Evolutionary conservation across 2,113 vertebrate species (phyloP), one percentile per base, ranked within the genome.

Genomic region (Lasiurus cinereus): DNA sequence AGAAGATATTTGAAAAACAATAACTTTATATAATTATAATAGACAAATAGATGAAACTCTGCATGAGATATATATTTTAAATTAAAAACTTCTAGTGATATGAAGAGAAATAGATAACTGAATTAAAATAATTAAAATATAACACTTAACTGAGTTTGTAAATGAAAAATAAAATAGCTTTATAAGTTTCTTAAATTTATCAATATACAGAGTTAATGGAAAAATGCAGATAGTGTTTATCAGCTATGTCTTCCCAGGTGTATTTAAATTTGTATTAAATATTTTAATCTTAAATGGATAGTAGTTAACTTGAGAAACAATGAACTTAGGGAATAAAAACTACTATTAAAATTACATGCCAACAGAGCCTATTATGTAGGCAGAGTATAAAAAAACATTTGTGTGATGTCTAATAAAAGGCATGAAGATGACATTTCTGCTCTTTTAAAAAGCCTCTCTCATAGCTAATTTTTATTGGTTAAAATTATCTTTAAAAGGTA

Each of bases 201-300:
- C 54, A 95, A 52, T n/a, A 52, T 62, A 36, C 4, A 80, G 76
- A 93, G 16, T 79, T 82, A 88, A 52, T 77, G n/a, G 24, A 64
- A 21, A 92, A 93, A 86, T 24, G 4, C 10, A 83, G 18, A 33
- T 73, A 7, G n/a, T 9, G 33, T 50, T 84, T 85, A 82, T 90
- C 6, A 80, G 19, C 9, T 84, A 54, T 59, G 11, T 46, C 59
- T 89, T 77, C 69, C 54, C 39, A 74, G 8, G 22, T 83, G 16
- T 29, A 69, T 33, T 70, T 46, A 64, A 21, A 78, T 67, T 90
- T 92, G 62, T 54, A 95, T 64, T 62, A 96, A 90, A 84, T 70
- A 82, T 76, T 69, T 91, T 74, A 6, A 70, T 91, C 21, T 92
- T 78, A 88, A 84, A 56, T n/a, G 33, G 21, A 10, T 76, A 59